phyloP scores from a whole-genome alignment of 2,888 invertebrate species.

The Bibio marci region DNA sequence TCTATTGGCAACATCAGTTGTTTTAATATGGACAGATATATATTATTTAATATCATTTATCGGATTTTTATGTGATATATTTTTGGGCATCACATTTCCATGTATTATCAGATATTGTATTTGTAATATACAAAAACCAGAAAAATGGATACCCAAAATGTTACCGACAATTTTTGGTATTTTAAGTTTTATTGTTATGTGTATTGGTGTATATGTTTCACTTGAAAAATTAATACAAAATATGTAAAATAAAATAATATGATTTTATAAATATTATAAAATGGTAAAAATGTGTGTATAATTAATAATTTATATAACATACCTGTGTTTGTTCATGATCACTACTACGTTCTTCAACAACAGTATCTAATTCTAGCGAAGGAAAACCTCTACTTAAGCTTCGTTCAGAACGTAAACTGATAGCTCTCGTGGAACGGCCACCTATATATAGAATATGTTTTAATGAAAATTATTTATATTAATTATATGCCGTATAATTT shows the following conservation, averaged over 20 bases:
- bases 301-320: slow-evolving; percentile 16
- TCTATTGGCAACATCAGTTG: too few species aligned
- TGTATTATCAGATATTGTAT: slow-evolving; percentile 1
- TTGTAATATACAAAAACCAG: not conserved
- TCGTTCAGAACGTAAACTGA: slow-evolving; percentile 43
- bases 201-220: slow-evolving; percentile 23
- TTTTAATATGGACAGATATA: too few species aligned
- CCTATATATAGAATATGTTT: slow-evolving; percentile 15
- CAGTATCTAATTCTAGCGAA: slow-evolving; percentile 64
- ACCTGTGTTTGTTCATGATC: slow-evolving; percentile 56
- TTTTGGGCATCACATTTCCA: too few species aligned
- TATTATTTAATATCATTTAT: too few species aligned
- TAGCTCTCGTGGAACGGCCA: slow-evolving; percentile 39
- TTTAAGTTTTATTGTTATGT: slow-evolving; percentile 25
- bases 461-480: too few species aligned
- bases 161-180: slow-evolving; percentile 11
- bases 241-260: too few species aligned
- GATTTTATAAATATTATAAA: too few species aligned
- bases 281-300: too few species aligned
- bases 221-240: slow-evolving; percentile 21
- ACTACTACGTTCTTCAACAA: slow-evolving; percentile 65
- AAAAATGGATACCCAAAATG: not conserved
- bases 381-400: slow-evolving; percentile 58
- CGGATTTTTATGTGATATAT: too few species aligned
- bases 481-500: not conserved